A percentile compares a stretch with the other conserved stretches of the same genome.
Evolutionary conservation across 2,888 invertebrate genomes (phyloP).

Genomic region (Oscheius onirici): DNA sequence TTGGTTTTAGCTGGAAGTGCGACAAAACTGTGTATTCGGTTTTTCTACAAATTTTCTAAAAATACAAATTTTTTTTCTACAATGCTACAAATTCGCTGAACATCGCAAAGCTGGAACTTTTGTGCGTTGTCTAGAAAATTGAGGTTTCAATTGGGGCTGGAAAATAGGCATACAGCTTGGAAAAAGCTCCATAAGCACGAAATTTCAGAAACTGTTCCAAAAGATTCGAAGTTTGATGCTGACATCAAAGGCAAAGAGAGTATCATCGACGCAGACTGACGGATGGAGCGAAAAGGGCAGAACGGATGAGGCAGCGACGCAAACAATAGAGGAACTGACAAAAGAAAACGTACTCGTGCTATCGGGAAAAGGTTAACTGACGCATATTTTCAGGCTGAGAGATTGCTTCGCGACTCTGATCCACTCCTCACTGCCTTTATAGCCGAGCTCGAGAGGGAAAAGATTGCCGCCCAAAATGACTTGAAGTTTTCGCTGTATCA

Average conservation of each 20-base stretch:
- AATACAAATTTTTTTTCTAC: too few relatives aligned
- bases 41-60: too few relatives aligned
- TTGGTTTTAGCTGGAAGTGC: too few relatives aligned
- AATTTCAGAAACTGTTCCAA: slow-evolving; percentile 58
- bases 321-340: slow-evolving; percentile 56
- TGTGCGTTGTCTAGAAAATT: too few relatives aligned
- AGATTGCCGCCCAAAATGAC: slow-evolving; percentile 61
- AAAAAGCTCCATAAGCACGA: too few relatives aligned
- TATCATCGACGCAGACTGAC: slow-evolving; percentile 59
- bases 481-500: slow-evolving; percentile 63
- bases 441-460: slow-evolving; percentile 58
- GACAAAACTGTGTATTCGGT: too few relatives aligned
- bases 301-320: slow-evolving; percentile 39
- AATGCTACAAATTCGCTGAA: too few relatives aligned
- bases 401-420: slow-evolving; percentile 52
- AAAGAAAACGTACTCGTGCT: slow-evolving; percentile 38
- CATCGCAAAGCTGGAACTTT: too few relatives aligned
- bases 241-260: slow-evolving; percentile 47
- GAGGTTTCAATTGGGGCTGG: not conserved
- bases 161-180: not conserved
- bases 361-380: not conserved
- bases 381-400: slow-evolving; percentile 31
- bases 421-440: slow-evolving; percentile 57
- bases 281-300: slow-evolving; percentile 43
- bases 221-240: slow-evolving; percentile 54